Base-by-base conservation (phyloP, 2,113 vertebrate genomes). In the Pogona vitticeps region DNA sequence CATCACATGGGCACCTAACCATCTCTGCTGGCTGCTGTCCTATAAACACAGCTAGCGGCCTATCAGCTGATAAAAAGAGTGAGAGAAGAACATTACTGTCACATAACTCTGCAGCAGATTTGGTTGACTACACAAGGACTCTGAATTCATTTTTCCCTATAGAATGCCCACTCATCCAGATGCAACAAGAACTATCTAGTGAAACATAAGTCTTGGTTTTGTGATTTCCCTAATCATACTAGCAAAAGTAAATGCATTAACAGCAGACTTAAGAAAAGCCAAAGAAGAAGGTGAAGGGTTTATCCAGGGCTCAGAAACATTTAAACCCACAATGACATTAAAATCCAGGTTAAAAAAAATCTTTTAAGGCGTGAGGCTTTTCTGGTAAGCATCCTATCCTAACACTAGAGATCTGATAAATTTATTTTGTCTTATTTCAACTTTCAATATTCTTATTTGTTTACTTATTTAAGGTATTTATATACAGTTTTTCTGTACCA, bases 241-340 rank as follows among this genome's bases (percentile, higher is more conserved):
- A 52, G 68, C 40, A 6, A 13, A 79, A 23, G 23, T 12, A 0
- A 23, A 65, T 9, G 63, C 82, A 81, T 38, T 21, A 78, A 88
- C 89, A 38, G 38, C 36, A 83, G 38, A 59, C 15, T 36, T 20
- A 52, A 79, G 67, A 71, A 36, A 80, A 9, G 6, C 20, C 52
- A 58, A 76, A 71, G 2, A 36, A 71, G 21, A 68, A 68, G 36
- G 28, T 28, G 20, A 2, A 59, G 89, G 89, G 86, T 88, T 88
- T 94, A 90, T 91, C 90, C 92, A 93, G 91, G 89, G 89, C 92
- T 90, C 94, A 94, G 92, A 93, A 94, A 76, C 58, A 59, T 23
- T 46, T 73, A 17, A 81, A 83, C 2, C 9, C 3, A 42, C 14
- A 40, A 40, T n/a, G 15, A 75, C 28, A 67, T n/a, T 28, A 38